Evolutionary conservation across 1,140 invertebrate genomes (phyloP).

Genomic region (Aphis gossypii): DNA sequence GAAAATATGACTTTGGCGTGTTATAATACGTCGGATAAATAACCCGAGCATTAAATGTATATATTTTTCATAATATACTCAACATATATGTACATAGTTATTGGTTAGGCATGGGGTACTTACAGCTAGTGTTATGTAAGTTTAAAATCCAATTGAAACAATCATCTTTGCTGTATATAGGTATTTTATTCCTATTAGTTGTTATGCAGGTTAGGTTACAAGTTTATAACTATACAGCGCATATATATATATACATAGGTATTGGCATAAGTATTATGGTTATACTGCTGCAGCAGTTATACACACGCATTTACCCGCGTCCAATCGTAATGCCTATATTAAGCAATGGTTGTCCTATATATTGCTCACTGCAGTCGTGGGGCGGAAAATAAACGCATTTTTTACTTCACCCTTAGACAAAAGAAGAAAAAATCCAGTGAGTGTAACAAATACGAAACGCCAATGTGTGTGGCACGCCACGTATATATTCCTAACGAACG

Average conservation of each 20-base stretch:
- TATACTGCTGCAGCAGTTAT: neutral
- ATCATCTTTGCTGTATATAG: neutral
- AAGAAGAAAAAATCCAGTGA: neutral
- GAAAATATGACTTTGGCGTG: neutral
- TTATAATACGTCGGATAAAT: neutral
- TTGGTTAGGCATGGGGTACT: neutral
- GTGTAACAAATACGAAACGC: constrained; percentile 26
- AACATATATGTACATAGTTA: neutral
- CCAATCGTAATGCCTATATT: constrained; percentile 15
- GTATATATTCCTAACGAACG: neutral
- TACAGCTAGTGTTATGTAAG: neutral
- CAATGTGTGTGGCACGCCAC: too few species aligned
- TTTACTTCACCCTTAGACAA: neutral
- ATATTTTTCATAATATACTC: neutral
- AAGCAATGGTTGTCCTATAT: neutral
- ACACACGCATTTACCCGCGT: neutral
- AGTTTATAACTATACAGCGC: neutral
- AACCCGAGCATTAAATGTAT: neutral
- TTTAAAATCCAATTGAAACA: constrained; percentile 13
- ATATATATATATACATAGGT: neutral
- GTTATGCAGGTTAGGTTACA: neutral
- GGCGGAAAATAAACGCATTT: constrained; percentile 33
- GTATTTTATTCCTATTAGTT: neutral
- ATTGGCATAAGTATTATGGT: neutral
- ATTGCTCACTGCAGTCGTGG: neutral